Conservation (phyloP, 2,888 invertebrate genomes). For the Baronia brevicornis region DNA sequence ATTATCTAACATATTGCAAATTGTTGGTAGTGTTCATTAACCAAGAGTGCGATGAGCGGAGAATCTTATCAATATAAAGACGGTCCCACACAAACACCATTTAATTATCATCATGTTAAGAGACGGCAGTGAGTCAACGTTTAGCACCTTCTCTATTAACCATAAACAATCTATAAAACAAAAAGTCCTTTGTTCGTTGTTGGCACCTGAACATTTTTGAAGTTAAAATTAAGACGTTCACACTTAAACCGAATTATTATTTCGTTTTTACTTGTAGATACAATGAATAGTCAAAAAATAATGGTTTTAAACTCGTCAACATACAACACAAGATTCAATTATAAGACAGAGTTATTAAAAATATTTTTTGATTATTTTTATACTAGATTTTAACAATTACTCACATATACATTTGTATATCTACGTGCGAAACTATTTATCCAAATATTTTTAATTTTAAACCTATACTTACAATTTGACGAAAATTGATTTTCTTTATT, state of each 20-base stretch:
- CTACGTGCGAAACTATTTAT: too few species aligned
- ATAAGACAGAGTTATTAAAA: not conserved
- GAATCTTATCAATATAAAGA: not conserved
- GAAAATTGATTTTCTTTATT: too few species aligned
- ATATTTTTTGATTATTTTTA: not conserved
- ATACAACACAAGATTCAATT: slow-evolving; percentile 2
- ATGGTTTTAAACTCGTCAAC: slow-evolving; percentile 1
- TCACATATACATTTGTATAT: too few species aligned
- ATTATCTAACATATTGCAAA: too few species aligned
- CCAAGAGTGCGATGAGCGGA: not conserved
- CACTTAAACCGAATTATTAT: slow-evolving; percentile 23
- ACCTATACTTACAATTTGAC: too few species aligned
- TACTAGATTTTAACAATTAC: not conserved
- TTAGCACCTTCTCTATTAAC: slow-evolving; percentile 31
- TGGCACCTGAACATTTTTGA: slow-evolving; percentile 23
- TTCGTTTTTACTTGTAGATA: not conserved
- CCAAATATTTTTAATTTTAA: too few species aligned
- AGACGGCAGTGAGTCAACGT: slow-evolving; percentile 24
- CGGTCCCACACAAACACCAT: slow-evolving; percentile 20
- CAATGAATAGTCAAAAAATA: slow-evolving; percentile 3
- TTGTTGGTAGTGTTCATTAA: too few species aligned
- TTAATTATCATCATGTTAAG: slow-evolving; percentile 30
- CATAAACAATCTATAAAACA: slow-evolving; percentile 26
- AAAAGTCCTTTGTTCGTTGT: slow-evolving; percentile 29
- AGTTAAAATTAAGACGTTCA: slow-evolving; percentile 28